Evolutionary conservation across 1,140 invertebrate species (phyloP), one percentile per base, ranked within the genome.

Genomic region (Pteromalus puparum): DNA sequence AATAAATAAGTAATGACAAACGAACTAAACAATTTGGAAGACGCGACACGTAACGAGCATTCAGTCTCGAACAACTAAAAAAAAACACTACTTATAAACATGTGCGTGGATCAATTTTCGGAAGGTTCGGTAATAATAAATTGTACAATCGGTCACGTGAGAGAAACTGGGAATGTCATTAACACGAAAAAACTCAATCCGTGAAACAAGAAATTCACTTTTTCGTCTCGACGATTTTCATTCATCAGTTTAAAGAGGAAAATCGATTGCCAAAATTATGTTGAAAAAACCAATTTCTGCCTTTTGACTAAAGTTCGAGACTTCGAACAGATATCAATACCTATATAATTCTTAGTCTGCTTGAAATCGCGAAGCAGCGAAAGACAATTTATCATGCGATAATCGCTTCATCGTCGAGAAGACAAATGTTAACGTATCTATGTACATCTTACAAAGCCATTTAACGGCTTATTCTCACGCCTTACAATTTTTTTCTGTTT

Each of bases 11-110:
- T 81, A 81, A 76, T 76, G 38, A 24, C 38, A 82, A 78, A 73
- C 10, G 21, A 85, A 82, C 67, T 38, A 76, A 83, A 86, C 67
- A 84, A 88, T 86, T 87, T 88, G 88, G 87, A 89, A 89, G 88
- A 90, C 88, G 88, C 86, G 86, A 86, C 88, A 83, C 86, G 82
- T 81, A 28, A 74, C 75, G 82, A 88, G 85, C 82, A 81, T 85
- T 74, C 75, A 18, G 67, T 87, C 81, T 87, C 84, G 79, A 84
- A 87, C 74, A 48, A 74, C 30, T 34, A 34, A 34, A 34, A 34
- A 34, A 30, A 34, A 34, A 34, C 12, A 85, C 83, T 82, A 85
- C 79, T 82, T 77, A 82, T 82, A 85, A 82, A 85, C 80, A 85
- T 85, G 80, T 82, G 80, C 80, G 80, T 85, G 34, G 48, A 77